phyloP scores from a whole-genome alignment of 2,797 vertebrate species.

The Semaprochilodus insignis region DNA sequence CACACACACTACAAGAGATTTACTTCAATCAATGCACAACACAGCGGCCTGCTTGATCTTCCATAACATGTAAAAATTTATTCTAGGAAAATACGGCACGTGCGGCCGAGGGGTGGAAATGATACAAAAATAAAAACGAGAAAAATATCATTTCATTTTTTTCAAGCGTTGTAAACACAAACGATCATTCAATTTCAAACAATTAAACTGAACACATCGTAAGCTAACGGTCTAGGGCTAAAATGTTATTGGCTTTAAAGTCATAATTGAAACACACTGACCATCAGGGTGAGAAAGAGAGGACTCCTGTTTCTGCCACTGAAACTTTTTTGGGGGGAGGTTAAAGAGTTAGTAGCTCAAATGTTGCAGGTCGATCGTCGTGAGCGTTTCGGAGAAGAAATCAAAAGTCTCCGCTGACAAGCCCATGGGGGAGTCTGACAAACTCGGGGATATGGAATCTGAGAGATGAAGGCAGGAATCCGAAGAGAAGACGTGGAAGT shows the following conservation, averaged over 20 bases:
- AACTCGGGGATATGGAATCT: conserved; percentile 88
- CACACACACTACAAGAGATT: not conserved
- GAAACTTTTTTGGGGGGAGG: conserved; percentile 30
- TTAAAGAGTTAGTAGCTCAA: conserved; percentile 88
- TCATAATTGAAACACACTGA: conserved; percentile 74
- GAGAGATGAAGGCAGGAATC: conserved; percentile 92
- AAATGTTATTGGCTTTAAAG: conserved; percentile 54
- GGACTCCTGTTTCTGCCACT: conserved; percentile 56
- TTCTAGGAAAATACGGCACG: conserved; percentile 93
- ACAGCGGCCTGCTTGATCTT: conserved; percentile 65
- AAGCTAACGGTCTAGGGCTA: conserved; percentile 60
- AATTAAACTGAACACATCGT: conserved; percentile 71
- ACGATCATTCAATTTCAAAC: conserved; percentile 71
- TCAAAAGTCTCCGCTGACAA: conserved; percentile 92
- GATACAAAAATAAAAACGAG: conserved; percentile 94
- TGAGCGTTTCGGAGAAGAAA: conserved; percentile 95
- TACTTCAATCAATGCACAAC: conserved; percentile 46
- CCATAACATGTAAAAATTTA: conserved; percentile 88
- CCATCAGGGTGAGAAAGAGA: conserved; percentile 54
- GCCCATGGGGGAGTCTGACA: conserved; percentile 91
- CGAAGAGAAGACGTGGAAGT: conserved; percentile 90
- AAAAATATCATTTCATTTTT: conserved; percentile 74
- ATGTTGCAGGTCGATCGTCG: conserved; percentile 94
- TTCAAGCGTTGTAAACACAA: conserved; percentile 81
- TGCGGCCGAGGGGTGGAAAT: conserved; percentile 75